Evolutionary conservation across 1,140 invertebrate species (phyloP).

Genomic region (Gryon sp.): DNA sequence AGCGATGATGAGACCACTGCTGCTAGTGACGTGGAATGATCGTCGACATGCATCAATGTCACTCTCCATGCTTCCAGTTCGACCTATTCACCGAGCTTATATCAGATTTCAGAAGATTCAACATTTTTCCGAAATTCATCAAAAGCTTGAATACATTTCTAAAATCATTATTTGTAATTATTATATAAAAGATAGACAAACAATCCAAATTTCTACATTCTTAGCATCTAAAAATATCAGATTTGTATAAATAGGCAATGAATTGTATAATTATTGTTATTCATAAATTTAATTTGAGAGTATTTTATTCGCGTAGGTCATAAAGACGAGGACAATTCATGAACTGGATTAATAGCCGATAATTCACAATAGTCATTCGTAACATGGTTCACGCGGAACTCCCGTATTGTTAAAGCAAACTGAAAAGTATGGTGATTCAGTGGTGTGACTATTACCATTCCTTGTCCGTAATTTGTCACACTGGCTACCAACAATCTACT

Average conservation of each 20-base stretch:
- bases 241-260: too few relatives aligned
- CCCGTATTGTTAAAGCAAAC: conserved; percentile 51
- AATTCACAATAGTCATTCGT: conserved; percentile 50
- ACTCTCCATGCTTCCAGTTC: conserved; percentile 44
- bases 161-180: neutral
- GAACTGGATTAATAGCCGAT: conserved; percentile 49
- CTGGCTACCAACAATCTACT: conserved; percentile 54
- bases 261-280: too few relatives aligned
- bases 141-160: neutral
- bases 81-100: conserved; percentile 34
- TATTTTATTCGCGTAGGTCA: conserved; percentile 32
- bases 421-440: conserved; percentile 62
- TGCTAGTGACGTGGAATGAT: conserved; percentile 66
- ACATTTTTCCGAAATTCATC: neutral
- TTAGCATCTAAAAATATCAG: too few relatives aligned
- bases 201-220: too few relatives aligned
- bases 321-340: conserved; percentile 47
- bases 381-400: conserved; percentile 52
- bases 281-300: neutral
- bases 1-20: conserved; percentile 61
- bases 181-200: neutral
- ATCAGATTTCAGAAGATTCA: neutral
- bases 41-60: conserved; percentile 65
- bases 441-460: conserved; percentile 63
- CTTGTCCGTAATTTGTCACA: conserved; percentile 64